phyloP scores from a whole-genome alignment of 2,888 invertebrate genomes.

The Pterostichus niger region DNA sequence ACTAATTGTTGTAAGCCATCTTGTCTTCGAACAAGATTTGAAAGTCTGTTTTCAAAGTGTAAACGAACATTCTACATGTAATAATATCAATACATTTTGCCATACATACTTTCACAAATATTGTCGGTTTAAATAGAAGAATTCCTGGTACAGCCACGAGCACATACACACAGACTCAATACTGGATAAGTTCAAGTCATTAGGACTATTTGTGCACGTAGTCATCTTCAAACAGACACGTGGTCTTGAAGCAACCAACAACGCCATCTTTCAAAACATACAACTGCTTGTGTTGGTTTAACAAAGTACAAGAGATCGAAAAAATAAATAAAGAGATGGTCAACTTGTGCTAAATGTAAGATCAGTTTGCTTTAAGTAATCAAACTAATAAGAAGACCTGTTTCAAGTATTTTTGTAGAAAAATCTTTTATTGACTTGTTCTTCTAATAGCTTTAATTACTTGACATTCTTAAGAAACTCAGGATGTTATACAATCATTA shows the following conservation, averaged over 20 bases:
- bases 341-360: neutral
- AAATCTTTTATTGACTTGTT: no score
- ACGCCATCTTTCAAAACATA: neutral
- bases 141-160: constrained; percentile 28
- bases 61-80: neutral
- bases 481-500: no score
- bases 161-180: constrained; percentile 2
- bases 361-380: neutral
- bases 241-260: neutral
- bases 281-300: constrained; percentile 7
- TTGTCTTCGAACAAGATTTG: no score
- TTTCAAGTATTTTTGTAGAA: neutral
- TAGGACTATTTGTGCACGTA: constrained; percentile 43
- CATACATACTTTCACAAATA: constrained; percentile 30
- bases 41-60: no score
- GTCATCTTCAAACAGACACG: constrained; percentile 1
- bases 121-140: constrained; percentile 18
- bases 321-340: neutral
- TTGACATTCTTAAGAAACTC: no score
- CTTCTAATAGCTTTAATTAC: no score
- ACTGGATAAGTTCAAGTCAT: constrained; percentile 9
- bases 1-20: no score
- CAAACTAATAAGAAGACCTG: neutral
- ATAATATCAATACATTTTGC: constrained; percentile 37
- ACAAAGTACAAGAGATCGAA: neutral